Percentiles rank a stretch among this genome's conserved stretches.
phyloP scores from a whole-genome alignment of 1,140 invertebrate genomes.

The Drosophila lowei region DNA sequence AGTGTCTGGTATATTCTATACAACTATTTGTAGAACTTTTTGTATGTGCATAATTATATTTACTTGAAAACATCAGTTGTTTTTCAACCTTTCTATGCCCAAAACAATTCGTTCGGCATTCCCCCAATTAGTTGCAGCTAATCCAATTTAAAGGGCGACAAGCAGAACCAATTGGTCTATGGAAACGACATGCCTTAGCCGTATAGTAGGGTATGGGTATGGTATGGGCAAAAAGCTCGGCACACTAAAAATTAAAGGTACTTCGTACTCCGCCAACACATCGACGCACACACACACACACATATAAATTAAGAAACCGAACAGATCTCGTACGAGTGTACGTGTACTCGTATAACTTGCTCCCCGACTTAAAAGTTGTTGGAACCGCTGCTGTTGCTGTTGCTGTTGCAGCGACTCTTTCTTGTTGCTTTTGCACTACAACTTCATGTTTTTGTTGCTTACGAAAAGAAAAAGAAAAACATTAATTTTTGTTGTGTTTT shows the following conservation, averaged over 20 bases:
- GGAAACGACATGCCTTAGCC: conserved; percentile 8
- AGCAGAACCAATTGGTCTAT: conserved; percentile 9
- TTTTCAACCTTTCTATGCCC: too few relatives aligned
- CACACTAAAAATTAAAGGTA: conserved; percentile 64
- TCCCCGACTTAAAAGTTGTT: conserved; percentile 69
- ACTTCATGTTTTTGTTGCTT: conserved; percentile 48
- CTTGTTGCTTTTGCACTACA: conserved; percentile 41
- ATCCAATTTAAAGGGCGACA: background rate
- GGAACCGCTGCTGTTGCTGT: conserved; percentile 13
- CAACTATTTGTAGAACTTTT: conserved; percentile 30
- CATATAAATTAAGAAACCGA: conserved; percentile 58
- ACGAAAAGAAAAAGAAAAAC: conserved; percentile 59
- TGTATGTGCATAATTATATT: background rate
- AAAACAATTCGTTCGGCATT: conserved; percentile 16
- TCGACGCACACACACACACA: conserved; percentile 21
- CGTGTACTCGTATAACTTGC: conserved; percentile 58
- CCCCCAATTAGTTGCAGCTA: conserved; percentile 28
- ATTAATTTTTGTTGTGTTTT: conserved; percentile 42
- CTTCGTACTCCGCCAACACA: conserved; percentile 37
- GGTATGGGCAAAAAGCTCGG: conserved; percentile 46
- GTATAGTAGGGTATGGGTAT: background rate
- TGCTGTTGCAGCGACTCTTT: conserved; percentile 14
- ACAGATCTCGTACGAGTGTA: conserved; percentile 38
- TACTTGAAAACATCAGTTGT: background rate
- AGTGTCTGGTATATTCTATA: background rate